Conservation (phyloP, 2,113 vertebrate genomes). For the Periophthalmus modestus region DNA sequence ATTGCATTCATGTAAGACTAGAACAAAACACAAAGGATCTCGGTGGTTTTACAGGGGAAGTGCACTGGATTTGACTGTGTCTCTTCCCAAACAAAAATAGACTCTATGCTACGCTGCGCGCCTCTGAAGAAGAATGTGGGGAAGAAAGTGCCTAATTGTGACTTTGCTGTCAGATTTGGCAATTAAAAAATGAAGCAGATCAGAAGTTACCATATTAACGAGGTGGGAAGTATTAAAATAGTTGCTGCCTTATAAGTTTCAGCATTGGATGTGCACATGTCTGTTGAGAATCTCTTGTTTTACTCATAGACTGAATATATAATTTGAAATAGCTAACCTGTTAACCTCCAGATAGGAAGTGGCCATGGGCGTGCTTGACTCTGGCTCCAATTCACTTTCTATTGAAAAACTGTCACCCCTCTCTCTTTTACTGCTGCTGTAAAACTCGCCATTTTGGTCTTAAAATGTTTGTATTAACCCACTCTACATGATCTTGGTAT, state of each 20-base stretch:
- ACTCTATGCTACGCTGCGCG: background rate
- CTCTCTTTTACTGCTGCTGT: too few relatives aligned
- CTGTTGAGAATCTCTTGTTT: background rate
- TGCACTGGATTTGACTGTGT: background rate
- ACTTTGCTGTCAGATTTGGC: slow-evolving; percentile 5
- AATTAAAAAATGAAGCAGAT: background rate
- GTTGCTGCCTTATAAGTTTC: background rate
- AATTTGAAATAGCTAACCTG: too few relatives aligned
- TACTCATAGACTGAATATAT: background rate
- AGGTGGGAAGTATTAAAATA: background rate
- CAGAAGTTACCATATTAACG: background rate
- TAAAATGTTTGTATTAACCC: too few relatives aligned
- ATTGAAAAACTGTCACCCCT: too few relatives aligned
- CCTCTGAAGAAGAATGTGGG: background rate
- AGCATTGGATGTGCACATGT: background rate
- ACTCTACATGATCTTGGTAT: too few relatives aligned
- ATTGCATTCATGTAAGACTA: slow-evolving; percentile 15
- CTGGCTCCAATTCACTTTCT: too few relatives aligned
- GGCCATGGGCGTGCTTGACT: too few relatives aligned
- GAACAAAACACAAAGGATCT: slow-evolving; percentile 14
- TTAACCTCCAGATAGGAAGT: too few relatives aligned
- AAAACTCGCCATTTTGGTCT: too few relatives aligned
- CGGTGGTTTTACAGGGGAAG: background rate
- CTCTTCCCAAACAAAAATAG: slow-evolving; percentile 8
- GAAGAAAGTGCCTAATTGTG: background rate